phyloP scores from a whole-genome alignment of 2,888 invertebrate genomes.

The Argyresthia albistria region DNA sequence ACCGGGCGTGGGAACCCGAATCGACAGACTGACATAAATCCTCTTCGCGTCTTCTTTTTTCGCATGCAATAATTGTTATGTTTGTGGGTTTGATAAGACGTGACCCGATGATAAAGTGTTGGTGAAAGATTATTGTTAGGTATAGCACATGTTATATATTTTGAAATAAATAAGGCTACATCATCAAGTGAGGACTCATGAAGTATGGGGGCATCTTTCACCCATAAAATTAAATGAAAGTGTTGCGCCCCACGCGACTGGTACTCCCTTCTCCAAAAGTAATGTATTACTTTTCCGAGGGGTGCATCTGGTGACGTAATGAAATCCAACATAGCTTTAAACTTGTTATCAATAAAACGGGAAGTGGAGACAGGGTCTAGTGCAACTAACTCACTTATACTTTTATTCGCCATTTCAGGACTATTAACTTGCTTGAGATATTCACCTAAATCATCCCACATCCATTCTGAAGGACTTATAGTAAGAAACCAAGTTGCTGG shows the following conservation, averaged over 20 bases:
- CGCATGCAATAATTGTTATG: constrained; percentile 19
- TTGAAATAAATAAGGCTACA: constrained; percentile 18
- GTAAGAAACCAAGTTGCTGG: constrained; percentile 18
- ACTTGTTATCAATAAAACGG: constrained; percentile 24
- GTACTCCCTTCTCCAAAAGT: constrained; percentile 22
- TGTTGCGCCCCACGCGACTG: constrained; percentile 20
- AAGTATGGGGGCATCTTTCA: constrained; percentile 19
- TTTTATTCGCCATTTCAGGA: constrained; percentile 15
- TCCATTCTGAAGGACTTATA: constrained; percentile 15
- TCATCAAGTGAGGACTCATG: constrained; percentile 16
- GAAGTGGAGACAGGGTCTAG: constrained; percentile 24
- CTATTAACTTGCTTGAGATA: constrained; percentile 20
- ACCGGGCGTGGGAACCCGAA: neutral
- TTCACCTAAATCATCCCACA: constrained; percentile 20
- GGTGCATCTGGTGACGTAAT: constrained; percentile 16
- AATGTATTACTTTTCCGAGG: constrained; percentile 18
- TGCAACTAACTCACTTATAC: constrained; percentile 22
- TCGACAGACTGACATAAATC: neutral
- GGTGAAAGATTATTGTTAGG: constrained; percentile 20
- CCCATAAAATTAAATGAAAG: constrained; percentile 24
- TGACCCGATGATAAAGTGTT: constrained; percentile 18
- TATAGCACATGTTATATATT: too few species aligned
- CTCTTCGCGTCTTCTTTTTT: constrained; percentile 16
- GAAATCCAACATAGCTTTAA: constrained; percentile 22
- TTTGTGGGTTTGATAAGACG: constrained; percentile 20